These are phyloP conservation scores for Lasioglossum oenotherae DNA, from an alignment of 2,888 invertebrate species.

Conservation along the genomic window DNA sequence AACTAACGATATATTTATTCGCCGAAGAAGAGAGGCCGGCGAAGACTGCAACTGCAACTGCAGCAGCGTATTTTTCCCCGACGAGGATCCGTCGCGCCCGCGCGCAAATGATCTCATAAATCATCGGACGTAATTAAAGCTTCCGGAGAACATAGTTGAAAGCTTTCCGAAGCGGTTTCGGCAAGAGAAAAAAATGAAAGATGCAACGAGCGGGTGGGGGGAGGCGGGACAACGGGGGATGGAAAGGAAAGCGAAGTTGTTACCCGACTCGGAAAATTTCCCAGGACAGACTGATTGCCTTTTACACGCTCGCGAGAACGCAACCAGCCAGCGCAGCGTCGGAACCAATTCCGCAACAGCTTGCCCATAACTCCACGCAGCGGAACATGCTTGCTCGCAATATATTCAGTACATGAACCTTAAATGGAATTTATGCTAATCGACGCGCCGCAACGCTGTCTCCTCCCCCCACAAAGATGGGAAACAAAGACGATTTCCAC, in stretches of 20 bases:
- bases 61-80: neutral
- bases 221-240: neutral
- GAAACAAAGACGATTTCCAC: conserved; percentile 5
- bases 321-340: conserved; percentile 26
- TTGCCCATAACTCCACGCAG: conserved; percentile 65
- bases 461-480: neutral
- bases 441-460: neutral
- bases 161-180: conserved; percentile 14
- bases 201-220: neutral
- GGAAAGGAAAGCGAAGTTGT: conserved; percentile 7
- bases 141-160: neutral
- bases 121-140: conserved; percentile 31
- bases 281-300: conserved; percentile 49
- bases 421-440: conserved; percentile 68
- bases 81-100: neutral
- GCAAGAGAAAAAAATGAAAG: neutral
- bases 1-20: conserved; percentile 14
- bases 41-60: neutral
- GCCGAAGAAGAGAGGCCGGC: neutral
- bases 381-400: conserved; percentile 40
- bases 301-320: conserved; percentile 33
- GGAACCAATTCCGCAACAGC: conserved; percentile 70
- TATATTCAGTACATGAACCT: conserved; percentile 62
- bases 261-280: conserved; percentile 40
- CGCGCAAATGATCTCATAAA: conserved; percentile 29